Evolutionary conservation across 2,113 vertebrate genomes (phyloP).

Genomic region (Cichladusa arquata): DNA sequence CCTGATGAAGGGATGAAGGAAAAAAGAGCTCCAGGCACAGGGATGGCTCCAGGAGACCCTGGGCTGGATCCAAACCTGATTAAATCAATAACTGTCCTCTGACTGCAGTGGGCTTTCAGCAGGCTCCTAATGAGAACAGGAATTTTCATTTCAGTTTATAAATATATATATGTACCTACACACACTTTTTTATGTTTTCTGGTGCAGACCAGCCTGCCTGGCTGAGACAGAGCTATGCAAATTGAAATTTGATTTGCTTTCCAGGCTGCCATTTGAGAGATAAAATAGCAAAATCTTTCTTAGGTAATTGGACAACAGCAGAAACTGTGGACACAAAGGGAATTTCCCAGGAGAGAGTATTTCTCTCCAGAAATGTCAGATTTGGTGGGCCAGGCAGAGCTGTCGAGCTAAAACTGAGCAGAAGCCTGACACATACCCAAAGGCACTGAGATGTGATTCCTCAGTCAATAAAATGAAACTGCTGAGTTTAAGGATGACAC

Average conservation of each 20-base stretch:
- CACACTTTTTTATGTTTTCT: neutral
- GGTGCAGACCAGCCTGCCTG: neutral
- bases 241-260: slow-evolving; percentile 26
- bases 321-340: slow-evolving; percentile 47
- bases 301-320: slow-evolving; percentile 36
- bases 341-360: slow-evolving; percentile 48
- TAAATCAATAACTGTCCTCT: neutral
- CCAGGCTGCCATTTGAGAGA: slow-evolving; percentile 24
- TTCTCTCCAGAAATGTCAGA: slow-evolving; percentile 57
- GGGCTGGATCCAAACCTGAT: neutral
- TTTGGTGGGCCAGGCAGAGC: neutral
- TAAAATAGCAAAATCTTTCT: slow-evolving; percentile 41
- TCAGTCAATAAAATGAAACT: slow-evolving; percentile 2
- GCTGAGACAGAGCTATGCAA: neutral
- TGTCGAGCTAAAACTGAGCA: slow-evolving; percentile 4
- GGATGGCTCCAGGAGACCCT: neutral
- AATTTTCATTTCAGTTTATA: neutral
- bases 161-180: neutral
- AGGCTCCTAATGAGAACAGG: neutral
- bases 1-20: fast-evolving
- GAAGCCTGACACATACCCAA: slow-evolving; percentile 16
- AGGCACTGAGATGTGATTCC: neutral
- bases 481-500: neutral
- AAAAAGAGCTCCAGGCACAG: neutral
- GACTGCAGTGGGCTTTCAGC: neutral